Evolutionary conservation across 2,797 vertebrate genomes (phyloP), one percentile per base, ranked within the genome.

Genomic region (Liparis tanakae): DNA sequence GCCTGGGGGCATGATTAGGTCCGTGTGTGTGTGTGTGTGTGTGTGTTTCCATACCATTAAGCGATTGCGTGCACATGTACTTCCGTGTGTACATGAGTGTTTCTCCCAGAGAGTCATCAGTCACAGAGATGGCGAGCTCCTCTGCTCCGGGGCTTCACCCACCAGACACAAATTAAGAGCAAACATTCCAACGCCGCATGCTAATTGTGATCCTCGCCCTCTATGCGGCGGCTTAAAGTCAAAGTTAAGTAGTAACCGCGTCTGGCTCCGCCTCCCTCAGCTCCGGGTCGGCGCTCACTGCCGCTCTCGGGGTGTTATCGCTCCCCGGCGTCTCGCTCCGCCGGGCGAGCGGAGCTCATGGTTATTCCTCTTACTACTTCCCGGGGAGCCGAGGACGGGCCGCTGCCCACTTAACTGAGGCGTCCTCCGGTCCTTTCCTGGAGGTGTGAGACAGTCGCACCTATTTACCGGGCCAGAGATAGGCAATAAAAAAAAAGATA

Each of bases 351-450:
- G 46, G 30, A 15, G n/a, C 41, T 62, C n/a, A 7, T 36, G 37
- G 43, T 59, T 61, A 57, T 65, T 76, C n/a, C 56, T 51, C 43
- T 57, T 66, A 58, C 56, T 48, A 43, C 53, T 85, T 64, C 77
- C 59, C 50, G 20, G 54, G 69, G 75, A n/a, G 39, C 14, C 44
- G 13, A 57, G 57, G 22, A 44, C 56, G 34, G 30, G 63, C 62
- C 39, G 2, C 62, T 51, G 66, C 60, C 46, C 30, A 20, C 41
- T 55, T 85, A 85, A 86, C 73, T 86, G 79, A 83, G 71, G 72
- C 73, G 64, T 80, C 74, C 33, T 48, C 58, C 1, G 53, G 72
- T 78, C 43, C 53, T 12, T 58, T 43, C 69, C 44, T 67, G 64
- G 44, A 56, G 37, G 18, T 69, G 63, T 58, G 66, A 63, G 58